Percentiles rank a stretch among this genome's conserved stretches.
Conservation (phyloP, 1,140 invertebrate species). For the Drosophila suzukii region DNA sequence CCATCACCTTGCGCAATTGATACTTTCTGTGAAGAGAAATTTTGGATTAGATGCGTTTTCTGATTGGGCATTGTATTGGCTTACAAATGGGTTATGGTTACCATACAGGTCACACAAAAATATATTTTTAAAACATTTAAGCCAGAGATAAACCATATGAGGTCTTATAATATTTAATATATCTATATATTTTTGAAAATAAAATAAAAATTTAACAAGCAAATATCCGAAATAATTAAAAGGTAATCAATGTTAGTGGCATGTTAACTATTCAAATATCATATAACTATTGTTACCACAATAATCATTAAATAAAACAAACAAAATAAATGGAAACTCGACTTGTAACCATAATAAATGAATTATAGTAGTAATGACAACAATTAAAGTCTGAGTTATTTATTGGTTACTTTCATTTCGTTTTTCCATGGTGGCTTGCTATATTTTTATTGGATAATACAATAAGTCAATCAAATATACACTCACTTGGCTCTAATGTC, state of each 20-base stretch:
- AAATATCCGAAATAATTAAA: too few relatives aligned
- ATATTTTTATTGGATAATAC: not conserved
- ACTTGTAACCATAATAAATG: not conserved
- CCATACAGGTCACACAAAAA: not conserved
- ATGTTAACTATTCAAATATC: not conserved
- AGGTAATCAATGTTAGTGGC: too few relatives aligned
- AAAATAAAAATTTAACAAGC: too few relatives aligned
- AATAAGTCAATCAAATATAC: not conserved
- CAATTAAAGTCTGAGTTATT: not conserved
- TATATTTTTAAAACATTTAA: too few relatives aligned
- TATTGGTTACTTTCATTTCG: not conserved
- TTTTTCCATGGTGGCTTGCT: not conserved
- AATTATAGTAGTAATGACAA: not conserved
- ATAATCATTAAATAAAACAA: not conserved
- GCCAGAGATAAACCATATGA: too few relatives aligned
- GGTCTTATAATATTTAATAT: too few relatives aligned
- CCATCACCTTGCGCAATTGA: slow-evolving; percentile 91
- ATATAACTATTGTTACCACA: not conserved
- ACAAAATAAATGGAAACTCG: not conserved
- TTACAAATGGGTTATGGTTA: not conserved
- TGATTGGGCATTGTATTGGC: slow-evolving; percentile 10
- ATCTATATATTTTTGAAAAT: too few relatives aligned
- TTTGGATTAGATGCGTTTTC: slow-evolving; percentile 9
- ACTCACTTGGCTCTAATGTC: slow-evolving; percentile 94
- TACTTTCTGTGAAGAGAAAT: slow-evolving; percentile 86